These are phyloP conservation scores for Acanthococcus lagerstroemiae DNA, from an alignment of 2,888 invertebrate genomes.

Conservation along the genomic window DNA sequence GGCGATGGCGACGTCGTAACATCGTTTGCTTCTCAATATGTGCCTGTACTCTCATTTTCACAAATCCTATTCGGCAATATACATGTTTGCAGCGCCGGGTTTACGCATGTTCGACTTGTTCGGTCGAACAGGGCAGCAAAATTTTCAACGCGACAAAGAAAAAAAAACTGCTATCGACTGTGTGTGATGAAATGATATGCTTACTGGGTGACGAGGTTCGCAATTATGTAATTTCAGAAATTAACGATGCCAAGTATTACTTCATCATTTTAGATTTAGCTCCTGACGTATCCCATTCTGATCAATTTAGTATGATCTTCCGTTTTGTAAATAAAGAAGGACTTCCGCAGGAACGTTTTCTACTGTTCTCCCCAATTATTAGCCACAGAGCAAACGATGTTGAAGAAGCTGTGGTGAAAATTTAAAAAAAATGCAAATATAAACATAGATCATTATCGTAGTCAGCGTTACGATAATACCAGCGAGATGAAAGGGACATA, in stretches of 20 bases:
- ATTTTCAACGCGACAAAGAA: too few relatives aligned
- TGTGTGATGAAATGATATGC: conserved; percentile 20
- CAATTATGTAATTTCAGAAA: conserved; percentile 14
- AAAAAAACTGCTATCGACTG: too few relatives aligned
- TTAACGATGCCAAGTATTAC: conserved; percentile 19
- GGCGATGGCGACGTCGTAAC: too few relatives aligned
- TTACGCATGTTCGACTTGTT: too few relatives aligned
- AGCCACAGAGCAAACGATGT: conserved; percentile 7
- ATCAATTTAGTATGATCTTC: conserved; percentile 19
- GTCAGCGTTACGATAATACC: conserved; percentile 36
- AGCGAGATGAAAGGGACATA: conserved; percentile 35
- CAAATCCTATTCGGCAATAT: too few relatives aligned
- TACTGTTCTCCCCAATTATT: conserved; percentile 11
- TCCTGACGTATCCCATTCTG: conserved; percentile 9
- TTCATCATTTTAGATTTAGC: conserved; percentile 13
- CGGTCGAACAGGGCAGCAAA: too few relatives aligned
- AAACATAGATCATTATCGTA: conserved; percentile 25
- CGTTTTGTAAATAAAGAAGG: neutral
- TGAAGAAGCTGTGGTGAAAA: neutral
- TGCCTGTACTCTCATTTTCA: too few relatives aligned
- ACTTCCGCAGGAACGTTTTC: conserved; percentile 8
- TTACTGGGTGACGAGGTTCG: conserved; percentile 7
- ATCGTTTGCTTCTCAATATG: too few relatives aligned
- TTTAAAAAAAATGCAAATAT: conserved; percentile 2
- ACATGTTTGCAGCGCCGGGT: too few relatives aligned